Base-by-base conservation (phyloP, 2,797 vertebrate genomes). In the Enteromius afrohamiltoni region DNA sequence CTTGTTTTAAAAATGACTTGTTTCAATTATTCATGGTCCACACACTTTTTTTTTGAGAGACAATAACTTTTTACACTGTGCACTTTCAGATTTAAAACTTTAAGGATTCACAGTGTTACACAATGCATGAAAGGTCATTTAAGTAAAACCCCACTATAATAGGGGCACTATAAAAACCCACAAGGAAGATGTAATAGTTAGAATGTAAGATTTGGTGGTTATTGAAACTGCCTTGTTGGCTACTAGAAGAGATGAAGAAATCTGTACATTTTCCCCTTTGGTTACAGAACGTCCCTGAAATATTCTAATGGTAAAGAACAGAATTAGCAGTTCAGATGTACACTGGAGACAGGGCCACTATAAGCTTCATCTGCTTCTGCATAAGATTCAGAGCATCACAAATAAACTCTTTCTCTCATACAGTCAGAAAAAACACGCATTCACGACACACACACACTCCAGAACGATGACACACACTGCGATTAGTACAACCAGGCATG, bases 381-480 rank as follows among this genome's bases (percentile, higher is more conserved):
- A 74, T 82, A 40, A 40, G 2, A 69, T 58, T 40, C 47, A 55
- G n/a, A 55, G 49, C 16, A 77, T 42, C 19, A 29, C 45, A 21
- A 26, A 49, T 47, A 34, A 29, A 78, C n/a, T 53, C 58, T 75
- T 23, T 75, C 31, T 67, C 62, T 8, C 70, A 42, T 40, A 74
- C 10, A 23, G 40, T 51, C 69, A 74, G 58, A 53, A n/a, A 47
- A 53, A n/a, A 47, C 4, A 23, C 29, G 34, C 31, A 42, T 21
- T 31, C 45, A 42, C 9, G 10, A 42, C 42, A 47, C 4, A n/a
- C 26, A 74, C 47, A 74, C 47, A 53, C 29, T 34, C 4, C 74
- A 65, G 47, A 51, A 68, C 37, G 49, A 80, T 7, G 3, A 83
- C 55, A 60, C 64, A 26, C 69, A 67, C 80, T 84, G 85, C 74